Base-by-base conservation (phyloP, 2,888 invertebrate species). In the Brachyopa scutellaris region DNA sequence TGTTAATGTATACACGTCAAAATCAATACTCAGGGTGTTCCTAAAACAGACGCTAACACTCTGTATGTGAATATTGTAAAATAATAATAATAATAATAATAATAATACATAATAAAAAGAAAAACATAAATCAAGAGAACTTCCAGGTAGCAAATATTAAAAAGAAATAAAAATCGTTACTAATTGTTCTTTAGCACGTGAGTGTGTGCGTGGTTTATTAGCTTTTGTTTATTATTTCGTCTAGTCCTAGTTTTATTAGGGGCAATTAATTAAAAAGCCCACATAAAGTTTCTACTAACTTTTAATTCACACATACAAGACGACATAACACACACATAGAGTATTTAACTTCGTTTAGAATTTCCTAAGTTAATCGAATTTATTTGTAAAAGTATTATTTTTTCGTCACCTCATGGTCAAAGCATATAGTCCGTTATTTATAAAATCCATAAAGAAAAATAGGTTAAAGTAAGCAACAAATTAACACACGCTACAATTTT, bases 141-240 rank as follows among this genome's bases (percentile, higher is more conserved):
- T 80, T 80, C 80, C 80, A 80, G 80, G 74, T 74, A 80, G 80
- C 57, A 80, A 76, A 40, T 73, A 73, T 66, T 66, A 13, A 38
- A 40, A 51, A 9, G 38, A 26, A 19, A 62, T 29, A 40, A 40
- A 61, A 67, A 59, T 79, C 13, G 49, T 73, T 55, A 66, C 66
- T 73, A 73, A 55, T 42, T 57, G 33, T 51, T 57, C 29, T 76
- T 57, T 47, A 70, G 62, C 31, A 55, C 73, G 38, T 73, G 61
- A 61, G 61, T 61, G 59, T 59, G 64, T 72, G 49, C 64, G 33
- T 72, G 40, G 26, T 67, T 73, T 61, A 62, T 45, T 45, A 61
- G 21, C 38, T 72, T 59, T 45, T 45, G n/a, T 38, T 29, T 57
- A 7, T 55, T 57, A 45, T 53, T 45, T 51, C 29, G 38, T 79